phyloP scores from a whole-genome alignment of 2,797 vertebrate species.

The Gallinago solitaria region DNA sequence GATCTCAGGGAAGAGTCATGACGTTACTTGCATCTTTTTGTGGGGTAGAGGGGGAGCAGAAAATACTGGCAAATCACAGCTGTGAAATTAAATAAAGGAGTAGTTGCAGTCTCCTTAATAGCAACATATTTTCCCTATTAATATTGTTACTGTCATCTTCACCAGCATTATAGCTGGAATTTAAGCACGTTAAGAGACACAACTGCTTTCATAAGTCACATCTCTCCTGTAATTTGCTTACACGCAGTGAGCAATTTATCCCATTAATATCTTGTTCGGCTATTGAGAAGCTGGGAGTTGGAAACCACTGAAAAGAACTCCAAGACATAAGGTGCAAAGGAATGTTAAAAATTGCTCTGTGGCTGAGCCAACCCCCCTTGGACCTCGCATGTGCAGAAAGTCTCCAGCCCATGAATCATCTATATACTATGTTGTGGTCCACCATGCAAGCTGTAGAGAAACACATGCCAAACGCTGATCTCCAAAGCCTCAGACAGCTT shows the following conservation, averaged over 20 bases:
- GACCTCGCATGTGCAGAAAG: neutral
- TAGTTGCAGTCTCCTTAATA: neutral
- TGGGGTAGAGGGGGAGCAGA: neutral
- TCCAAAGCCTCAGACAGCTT: slow-evolving; percentile 45
- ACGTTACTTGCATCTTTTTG: neutral
- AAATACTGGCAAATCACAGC: neutral
- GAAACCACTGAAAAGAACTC: slow-evolving; percentile 14
- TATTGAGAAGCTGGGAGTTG: neutral
- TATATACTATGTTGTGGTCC: neutral
- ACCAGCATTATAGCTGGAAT: neutral
- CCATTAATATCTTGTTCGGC: slow-evolving; percentile 6
- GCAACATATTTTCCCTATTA: neutral
- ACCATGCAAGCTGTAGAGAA: neutral
- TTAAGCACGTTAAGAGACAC: neutral
- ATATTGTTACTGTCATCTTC: neutral
- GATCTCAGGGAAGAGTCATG: neutral
- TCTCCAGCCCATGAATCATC: slow-evolving; percentile 45
- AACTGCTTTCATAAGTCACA: neutral
- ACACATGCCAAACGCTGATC: slow-evolving; percentile 12
- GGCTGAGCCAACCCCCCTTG: neutral
- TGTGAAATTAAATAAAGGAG: neutral
- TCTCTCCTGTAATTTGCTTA: slow-evolving; percentile 3
- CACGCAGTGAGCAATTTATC: neutral
- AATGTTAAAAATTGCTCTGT: slow-evolving; percentile 29
- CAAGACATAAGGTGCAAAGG: neutral